A percentile compares a stretch with the other conserved stretches of the same genome.
These are phyloP conservation scores for Ammodytes dubius DNA, from an alignment of 2,113 vertebrate genomes.

Conservation along the genomic window DNA sequence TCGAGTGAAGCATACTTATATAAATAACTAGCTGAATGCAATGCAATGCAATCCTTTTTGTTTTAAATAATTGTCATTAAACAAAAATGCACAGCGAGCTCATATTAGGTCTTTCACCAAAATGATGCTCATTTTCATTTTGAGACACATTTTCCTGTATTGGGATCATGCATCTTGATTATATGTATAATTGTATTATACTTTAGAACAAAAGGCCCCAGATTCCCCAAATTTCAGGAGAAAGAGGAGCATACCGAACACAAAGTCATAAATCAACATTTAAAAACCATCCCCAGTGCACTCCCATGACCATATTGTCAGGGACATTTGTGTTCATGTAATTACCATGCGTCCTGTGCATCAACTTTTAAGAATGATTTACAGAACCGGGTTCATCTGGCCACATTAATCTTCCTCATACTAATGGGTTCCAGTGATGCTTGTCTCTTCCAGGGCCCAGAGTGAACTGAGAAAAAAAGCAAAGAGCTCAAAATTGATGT, in stretches of 20 bases:
- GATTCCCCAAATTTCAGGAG: slow-evolving; percentile 6
- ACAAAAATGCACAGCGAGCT: slow-evolving; percentile 1
- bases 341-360: slow-evolving; percentile 52
- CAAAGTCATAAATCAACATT: slow-evolving; percentile 62
- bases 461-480: slow-evolving; percentile 60
- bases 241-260: slow-evolving; percentile 10
- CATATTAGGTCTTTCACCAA: neutral
- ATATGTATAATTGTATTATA: neutral
- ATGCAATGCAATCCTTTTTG: slow-evolving; percentile 1
- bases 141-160: neutral
- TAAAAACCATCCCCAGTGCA: slow-evolving; percentile 47
- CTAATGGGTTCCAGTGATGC: slow-evolving; percentile 68
- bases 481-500: slow-evolving; percentile 60
- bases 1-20: no score
- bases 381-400: slow-evolving; percentile 63
- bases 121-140: neutral
- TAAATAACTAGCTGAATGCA: slow-evolving; percentile 21
- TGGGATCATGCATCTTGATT: neutral
- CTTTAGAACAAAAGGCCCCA: neutral
- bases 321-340: slow-evolving; percentile 72
- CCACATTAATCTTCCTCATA: slow-evolving; percentile 70
- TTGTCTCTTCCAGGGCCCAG: slow-evolving; percentile 53
- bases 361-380: slow-evolving; percentile 75
- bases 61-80: slow-evolving; percentile 4
- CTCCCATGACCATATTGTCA: slow-evolving; percentile 61